A percentile compares a stretch with the other conserved stretches of the same genome.
phyloP scores from a whole-genome alignment of 2,888 invertebrate genomes.

The Cheilosia variabilis region DNA sequence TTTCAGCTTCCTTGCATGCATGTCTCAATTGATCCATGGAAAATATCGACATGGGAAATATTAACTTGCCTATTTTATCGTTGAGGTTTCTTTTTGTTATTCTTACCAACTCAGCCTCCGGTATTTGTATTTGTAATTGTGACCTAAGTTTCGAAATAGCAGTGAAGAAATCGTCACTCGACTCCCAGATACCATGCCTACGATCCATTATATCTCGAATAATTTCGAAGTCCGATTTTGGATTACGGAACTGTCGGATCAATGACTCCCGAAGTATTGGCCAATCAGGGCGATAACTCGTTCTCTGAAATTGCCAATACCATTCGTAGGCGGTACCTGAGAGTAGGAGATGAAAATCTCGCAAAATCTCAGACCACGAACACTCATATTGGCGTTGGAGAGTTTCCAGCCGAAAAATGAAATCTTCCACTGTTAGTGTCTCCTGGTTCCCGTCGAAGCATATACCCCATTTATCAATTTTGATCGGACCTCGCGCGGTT shows the following conservation, averaged over 20 bases:
- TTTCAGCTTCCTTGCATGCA: constrained; percentile 16
- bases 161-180: constrained; percentile 3
- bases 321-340: neutral
- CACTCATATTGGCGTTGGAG: neutral
- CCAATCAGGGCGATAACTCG: constrained; percentile 1
- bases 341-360: neutral
- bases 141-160: neutral
- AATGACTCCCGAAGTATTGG: neutral
- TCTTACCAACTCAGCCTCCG: neutral
- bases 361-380: constrained; percentile 17
- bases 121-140: neutral
- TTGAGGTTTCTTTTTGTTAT: neutral
- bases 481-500: neutral
- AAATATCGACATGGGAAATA: neutral
- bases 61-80: neutral
- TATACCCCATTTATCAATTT: constrained; percentile 18
- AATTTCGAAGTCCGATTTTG: constrained; percentile 11
- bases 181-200: constrained; percentile 8
- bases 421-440: neutral
- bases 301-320: constrained; percentile 19
- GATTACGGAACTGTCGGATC: constrained; percentile 1
- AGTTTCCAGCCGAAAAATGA: neutral
- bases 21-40: neutral
- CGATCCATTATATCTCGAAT: constrained; percentile 19
- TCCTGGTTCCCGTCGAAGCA: neutral